These are phyloP conservation scores for Gallinago solitaria DNA, from an alignment of 2,797 vertebrate species.

Conservation along the genomic window DNA sequence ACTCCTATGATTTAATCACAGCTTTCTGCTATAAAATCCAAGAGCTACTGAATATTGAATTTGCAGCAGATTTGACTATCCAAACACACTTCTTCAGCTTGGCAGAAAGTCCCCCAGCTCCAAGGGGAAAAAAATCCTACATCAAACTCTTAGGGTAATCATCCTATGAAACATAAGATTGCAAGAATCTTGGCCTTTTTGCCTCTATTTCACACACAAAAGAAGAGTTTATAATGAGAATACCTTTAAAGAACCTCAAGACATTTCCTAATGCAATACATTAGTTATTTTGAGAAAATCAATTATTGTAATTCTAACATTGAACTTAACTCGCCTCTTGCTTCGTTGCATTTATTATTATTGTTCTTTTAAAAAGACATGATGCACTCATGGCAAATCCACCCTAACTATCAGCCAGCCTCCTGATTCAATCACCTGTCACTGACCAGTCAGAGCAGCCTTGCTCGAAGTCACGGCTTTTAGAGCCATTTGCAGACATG, in stretches of 20 bases:
- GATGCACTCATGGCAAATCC: neutral
- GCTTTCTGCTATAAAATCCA: neutral
- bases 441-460: neutral
- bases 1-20: neutral
- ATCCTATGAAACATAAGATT: neutral
- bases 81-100: neutral
- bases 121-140: neutral
- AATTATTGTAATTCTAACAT: neutral
- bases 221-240: neutral
- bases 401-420: neutral
- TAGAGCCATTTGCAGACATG: neutral
- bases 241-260: neutral
- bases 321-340: neutral
- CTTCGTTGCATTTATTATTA: neutral
- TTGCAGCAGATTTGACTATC: neutral
- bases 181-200: neutral
- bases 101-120: neutral
- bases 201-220: neutral
- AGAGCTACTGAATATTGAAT: neutral
- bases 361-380: neutral
- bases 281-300: neutral
- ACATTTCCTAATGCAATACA: neutral
- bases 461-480: neutral
- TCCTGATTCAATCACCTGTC: neutral
- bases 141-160: neutral